Percentiles rank a stretch among this genome's conserved stretches.
These are phyloP conservation scores for Pipistrellus kuhlii DNA, from an alignment of 2,797 vertebrate genomes.

Conservation along the genomic window DNA sequence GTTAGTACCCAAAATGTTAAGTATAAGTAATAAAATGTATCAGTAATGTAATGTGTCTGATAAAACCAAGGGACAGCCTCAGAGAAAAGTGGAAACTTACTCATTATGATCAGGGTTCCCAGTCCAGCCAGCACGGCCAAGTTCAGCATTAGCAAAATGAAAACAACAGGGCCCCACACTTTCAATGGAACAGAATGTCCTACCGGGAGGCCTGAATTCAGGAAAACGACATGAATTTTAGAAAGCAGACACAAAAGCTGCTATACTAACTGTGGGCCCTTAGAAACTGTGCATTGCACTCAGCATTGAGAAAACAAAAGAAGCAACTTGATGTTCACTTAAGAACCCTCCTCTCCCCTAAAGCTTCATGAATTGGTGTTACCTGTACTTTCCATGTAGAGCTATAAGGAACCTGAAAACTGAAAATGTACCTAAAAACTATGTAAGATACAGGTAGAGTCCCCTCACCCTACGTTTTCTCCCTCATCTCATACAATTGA, in stretches of 20 bases:
- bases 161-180: not conserved
- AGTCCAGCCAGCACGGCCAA: constrained; percentile 23
- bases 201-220: not conserved
- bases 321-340: not conserved
- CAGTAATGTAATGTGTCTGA: not conserved
- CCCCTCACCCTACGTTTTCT: not conserved
- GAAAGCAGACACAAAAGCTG: not conserved
- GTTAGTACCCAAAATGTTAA: not conserved
- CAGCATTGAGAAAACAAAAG: not conserved
- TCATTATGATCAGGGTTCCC: not conserved
- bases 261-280: not conserved
- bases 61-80: not conserved
- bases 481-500: not conserved
- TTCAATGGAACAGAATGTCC: not conserved
- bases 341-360: not conserved
- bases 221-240: not conserved
- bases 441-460: not conserved
- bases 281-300: not conserved
- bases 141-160: not conserved
- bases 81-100: constrained; percentile 42
- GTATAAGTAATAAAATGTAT: not conserved
- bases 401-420: not conserved
- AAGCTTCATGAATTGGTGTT: not conserved
- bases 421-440: not conserved
- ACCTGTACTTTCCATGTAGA: not conserved